Evolutionary conservation across 2,797 vertebrate genomes (phyloP), one percentile per base, ranked within the genome.

Genomic region (Acrocephalus scirpaceus): DNA sequence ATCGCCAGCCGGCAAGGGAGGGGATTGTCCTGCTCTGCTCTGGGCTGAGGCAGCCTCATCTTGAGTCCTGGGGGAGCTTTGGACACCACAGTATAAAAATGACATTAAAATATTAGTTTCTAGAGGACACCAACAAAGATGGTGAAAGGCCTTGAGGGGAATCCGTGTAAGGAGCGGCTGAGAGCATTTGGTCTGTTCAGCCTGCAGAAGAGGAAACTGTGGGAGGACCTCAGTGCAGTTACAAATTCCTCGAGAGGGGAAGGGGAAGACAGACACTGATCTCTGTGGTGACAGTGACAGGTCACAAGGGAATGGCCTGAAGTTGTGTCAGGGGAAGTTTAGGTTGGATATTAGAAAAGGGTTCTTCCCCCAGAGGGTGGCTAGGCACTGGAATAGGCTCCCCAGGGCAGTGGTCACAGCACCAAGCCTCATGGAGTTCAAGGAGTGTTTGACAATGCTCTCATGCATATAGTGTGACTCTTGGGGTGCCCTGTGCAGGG

Each of bases 41-140:
- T 47, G 69, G 4, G 4, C 42, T 56, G 60, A 42, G 25, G 50
- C 2, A 4, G 69, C 60, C 34, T 83, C 60, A 48, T 20, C 42
- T 56, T 16, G 0, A 65, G 42, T 20, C 1, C 58, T 64, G 42
- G 23, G 34, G n/a, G 27, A n/a, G 15, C 6, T 64, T 16, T 27
- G 40, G 38, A 3, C 4, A 1, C 40, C 5, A 0, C 48, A 38
- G 3, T 12, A 10, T 47, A n/a, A 54, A 3, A 11, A 38, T 4
- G 3, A 10, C 5, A 45, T 21, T 23, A 16, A 83, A 54, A 13
- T 38, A 4, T 40, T 10, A 16, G 20, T 11, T 3, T 4, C 42
- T 34, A 40, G 3, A 64, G 29, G 40, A 72, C 8, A 6, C 7
- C 34, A 23, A 3, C 13, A 2, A 40, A 12, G 20, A 11, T 20